Conservation (phyloP, 2,888 invertebrate species). For the Dynastes maya region DNA sequence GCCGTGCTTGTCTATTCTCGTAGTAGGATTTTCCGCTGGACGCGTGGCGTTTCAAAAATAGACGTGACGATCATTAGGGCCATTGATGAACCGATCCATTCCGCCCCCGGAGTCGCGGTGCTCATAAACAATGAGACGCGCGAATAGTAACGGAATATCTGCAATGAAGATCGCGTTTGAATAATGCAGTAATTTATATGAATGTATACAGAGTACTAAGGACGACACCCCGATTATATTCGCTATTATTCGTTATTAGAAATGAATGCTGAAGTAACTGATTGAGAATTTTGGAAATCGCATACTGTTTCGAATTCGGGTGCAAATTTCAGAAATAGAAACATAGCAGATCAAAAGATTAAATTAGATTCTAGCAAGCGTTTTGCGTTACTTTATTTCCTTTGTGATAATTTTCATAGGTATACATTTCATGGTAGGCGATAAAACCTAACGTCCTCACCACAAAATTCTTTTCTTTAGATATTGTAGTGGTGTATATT, state of each 20-base stretch:
- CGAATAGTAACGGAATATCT: not conserved
- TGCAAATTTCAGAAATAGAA: not conserved
- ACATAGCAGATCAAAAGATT: too few relatives aligned
- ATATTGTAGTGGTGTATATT: too few relatives aligned
- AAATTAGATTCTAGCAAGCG: too few relatives aligned
- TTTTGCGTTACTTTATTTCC: too few relatives aligned
- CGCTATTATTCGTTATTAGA: too few relatives aligned
- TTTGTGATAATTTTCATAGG: too few relatives aligned
- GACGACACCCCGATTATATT: not conserved
- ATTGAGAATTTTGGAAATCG: too few relatives aligned
- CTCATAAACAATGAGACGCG: conserved; percentile 15
- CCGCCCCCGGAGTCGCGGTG: not conserved
- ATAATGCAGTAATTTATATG: conserved; percentile 10
- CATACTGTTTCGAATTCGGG: not conserved
- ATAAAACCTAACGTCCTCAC: too few relatives aligned
- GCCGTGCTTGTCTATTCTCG: not conserved
- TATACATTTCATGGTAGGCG: too few relatives aligned
- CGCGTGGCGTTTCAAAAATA: conserved; percentile 28
- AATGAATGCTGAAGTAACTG: too few relatives aligned
- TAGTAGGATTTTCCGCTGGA: conserved; percentile 26
- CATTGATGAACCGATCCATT: conserved; percentile 17
- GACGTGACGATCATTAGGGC: conserved; percentile 19
- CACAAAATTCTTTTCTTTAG: too few relatives aligned
- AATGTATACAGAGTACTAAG: not conserved
- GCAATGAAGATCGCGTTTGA: not conserved